Evolutionary conservation across 2,888 invertebrate genomes (phyloP), one percentile per base, ranked within the genome.

Genomic region (Orthonychiurus folsomi): DNA sequence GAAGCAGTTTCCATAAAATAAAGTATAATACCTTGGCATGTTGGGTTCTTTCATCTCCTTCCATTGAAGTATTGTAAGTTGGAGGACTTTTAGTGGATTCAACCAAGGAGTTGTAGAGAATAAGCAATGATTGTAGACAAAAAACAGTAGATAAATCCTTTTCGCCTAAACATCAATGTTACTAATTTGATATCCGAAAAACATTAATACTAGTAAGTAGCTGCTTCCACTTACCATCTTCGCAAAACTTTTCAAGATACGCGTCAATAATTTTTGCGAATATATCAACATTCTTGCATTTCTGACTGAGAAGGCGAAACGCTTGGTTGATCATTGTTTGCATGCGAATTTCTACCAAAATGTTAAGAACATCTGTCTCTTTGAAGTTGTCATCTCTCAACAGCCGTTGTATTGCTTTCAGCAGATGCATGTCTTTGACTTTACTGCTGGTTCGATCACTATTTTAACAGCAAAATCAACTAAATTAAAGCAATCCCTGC

Each of bases 401-500:
- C 9, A 69, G 21, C 26, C 66, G 68, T 69, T 79, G 79, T 20
- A 80, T 77, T 70, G 89, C 86, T 74, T 89, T 86, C 64, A 93
- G 80, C 55, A 92, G 80, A 78, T 94, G 92, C 60, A 93, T 82
- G 77, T 95, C 95, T 71, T 90, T 84, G 0, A 92, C 88, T 73
- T 88, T 84, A 73, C 87, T 87, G 63, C 89, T 92, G 77, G 89
- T 89, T 75, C 87, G 88, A 71, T 89, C 92, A 76, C 88, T 89
- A 72, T 37, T 37, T 37, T 37, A 37, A 37, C 5, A 37, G 52
- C 20, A 26, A 58, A 60, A 64, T 21, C 24, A 50, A 58, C 9
- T 5, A 55, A 55, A 24, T 26, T 55, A 27, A 5, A 5, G 12
- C 24, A 18, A 65, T 21, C 50, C 20, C 24, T 56, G 24, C 27